phyloP scores from a whole-genome alignment of 2,113 vertebrate species.

The Nannospalax galili region DNA sequence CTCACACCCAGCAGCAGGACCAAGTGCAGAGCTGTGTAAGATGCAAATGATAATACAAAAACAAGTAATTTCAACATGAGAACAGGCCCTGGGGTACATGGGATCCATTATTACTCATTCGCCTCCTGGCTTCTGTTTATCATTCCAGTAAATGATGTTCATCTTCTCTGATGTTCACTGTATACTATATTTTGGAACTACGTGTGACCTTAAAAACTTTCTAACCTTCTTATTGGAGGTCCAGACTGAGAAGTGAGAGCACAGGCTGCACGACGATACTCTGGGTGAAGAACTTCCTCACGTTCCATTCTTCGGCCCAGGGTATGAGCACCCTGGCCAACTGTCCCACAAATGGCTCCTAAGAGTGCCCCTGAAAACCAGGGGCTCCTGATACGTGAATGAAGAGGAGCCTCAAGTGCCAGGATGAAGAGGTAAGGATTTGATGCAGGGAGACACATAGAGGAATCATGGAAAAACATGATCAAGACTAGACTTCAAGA shows the following conservation, averaged over 20 bases:
- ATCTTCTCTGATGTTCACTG: conserved; percentile 51
- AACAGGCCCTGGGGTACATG: not conserved
- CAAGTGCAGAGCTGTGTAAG: not conserved
- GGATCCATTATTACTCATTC: not conserved
- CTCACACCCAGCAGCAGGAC: not conserved
- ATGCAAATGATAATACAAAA: conserved; percentile 28
- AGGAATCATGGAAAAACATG: conserved; percentile 23
- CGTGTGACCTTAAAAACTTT: conserved; percentile 44
- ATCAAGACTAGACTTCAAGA: conserved; percentile 22
- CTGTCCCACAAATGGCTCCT: not conserved
- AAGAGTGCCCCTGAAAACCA: conserved; percentile 40
- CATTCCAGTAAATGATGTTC: not conserved
- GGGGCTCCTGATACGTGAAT: not conserved
- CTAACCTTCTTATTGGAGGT: conserved; percentile 9
- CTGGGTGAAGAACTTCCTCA: conserved; percentile 50
- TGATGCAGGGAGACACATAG: not conserved
- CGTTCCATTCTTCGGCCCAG: conserved; percentile 24
- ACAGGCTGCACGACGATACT: conserved; percentile 43
- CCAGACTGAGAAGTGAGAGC: conserved; percentile 42
- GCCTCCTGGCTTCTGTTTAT: conserved; percentile 57
- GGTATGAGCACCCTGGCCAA: not conserved
- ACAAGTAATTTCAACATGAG: conserved; percentile 47
- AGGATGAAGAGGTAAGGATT: not conserved
- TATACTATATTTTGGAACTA: conserved; percentile 53
- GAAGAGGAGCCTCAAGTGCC: conserved; percentile 25